Evolutionary conservation across 1,140 invertebrate species (phyloP).

Genomic region (Trichonephila clavata): DNA sequence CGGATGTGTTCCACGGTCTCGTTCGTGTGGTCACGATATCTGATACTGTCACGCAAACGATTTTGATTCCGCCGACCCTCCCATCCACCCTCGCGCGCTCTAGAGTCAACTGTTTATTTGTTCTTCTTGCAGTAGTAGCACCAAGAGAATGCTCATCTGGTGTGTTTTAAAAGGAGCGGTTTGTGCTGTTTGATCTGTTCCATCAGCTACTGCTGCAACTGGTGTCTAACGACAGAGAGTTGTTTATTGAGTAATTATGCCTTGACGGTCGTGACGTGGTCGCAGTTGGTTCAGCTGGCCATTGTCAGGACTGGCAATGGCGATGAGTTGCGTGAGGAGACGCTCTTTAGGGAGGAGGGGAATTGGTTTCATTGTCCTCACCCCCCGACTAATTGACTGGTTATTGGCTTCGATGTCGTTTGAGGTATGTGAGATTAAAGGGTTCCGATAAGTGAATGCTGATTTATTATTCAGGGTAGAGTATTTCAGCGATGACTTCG

Average conservation of each 20-base stretch:
- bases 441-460: too few relatives aligned
- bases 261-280: background rate
- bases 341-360: background rate
- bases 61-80: background rate
- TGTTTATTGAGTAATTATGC: conserved; percentile 35
- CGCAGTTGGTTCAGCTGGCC: background rate
- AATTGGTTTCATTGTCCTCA: background rate
- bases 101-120: conserved; percentile 22
- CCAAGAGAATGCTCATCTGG: conserved; percentile 5
- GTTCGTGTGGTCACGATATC: conserved; percentile 60
- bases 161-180: background rate
- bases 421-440: background rate
- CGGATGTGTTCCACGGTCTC: conserved; percentile 58
- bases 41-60: conserved; percentile 48
- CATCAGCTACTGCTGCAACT: background rate
- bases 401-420: background rate
- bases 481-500: too few relatives aligned
- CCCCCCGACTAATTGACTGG: background rate
- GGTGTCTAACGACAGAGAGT: background rate
- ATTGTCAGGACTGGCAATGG: background rate
- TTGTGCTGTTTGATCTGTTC: background rate
- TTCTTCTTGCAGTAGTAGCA: background rate
- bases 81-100: background rate
- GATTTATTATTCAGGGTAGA: too few relatives aligned
- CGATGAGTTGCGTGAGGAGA: background rate